Evolutionary conservation across 2,797 vertebrate genomes (phyloP).

Genomic region (Capromys pilorides): DNA sequence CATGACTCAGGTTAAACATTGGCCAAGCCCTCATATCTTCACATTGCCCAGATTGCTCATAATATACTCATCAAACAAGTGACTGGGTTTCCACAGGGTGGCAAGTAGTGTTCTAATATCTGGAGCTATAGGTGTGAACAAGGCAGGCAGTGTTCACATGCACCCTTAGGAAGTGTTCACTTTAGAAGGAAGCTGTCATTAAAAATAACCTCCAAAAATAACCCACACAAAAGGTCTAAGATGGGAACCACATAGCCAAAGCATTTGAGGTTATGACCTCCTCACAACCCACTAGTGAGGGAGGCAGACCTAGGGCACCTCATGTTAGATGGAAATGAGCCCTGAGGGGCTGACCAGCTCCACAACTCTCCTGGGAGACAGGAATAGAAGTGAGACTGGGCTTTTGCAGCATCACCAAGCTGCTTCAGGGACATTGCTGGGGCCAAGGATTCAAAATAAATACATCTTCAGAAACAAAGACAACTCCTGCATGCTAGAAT

Average conservation of each 20-base stretch:
- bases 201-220: constrained; percentile 23
- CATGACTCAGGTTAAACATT: neutral
- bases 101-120: constrained; percentile 1
- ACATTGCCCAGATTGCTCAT: constrained; percentile 31
- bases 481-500: neutral
- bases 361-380: neutral
- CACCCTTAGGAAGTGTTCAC: neutral
- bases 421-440: neutral
- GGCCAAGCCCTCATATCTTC: neutral
- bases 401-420: neutral
- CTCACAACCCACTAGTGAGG: neutral
- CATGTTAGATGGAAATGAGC: neutral
- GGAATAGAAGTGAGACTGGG: neutral
- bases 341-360: neutral
- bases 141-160: neutral
- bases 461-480: constrained; percentile 19
- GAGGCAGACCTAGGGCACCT: neutral
- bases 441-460: constrained; percentile 31
- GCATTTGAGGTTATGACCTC: neutral
- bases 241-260: neutral
- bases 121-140: neutral
- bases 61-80: neutral
- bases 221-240: neutral
- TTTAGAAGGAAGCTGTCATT: constrained; percentile 38
- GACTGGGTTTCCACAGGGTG: neutral